Conservation (phyloP, 2,797 vertebrate species). For the Balearica regulorum region DNA sequence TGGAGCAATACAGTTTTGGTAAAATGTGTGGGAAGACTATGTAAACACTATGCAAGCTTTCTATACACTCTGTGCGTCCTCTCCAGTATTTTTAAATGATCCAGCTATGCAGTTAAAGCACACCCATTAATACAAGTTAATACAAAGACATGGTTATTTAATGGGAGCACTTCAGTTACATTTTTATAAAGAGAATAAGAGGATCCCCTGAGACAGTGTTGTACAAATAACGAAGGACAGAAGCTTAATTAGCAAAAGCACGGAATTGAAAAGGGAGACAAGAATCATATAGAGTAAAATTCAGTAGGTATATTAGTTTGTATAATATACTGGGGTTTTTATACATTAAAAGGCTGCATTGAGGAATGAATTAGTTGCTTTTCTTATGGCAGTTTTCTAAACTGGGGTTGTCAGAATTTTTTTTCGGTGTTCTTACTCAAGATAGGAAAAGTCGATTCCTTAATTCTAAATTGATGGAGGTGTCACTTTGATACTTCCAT, state of each 20-base stretch:
- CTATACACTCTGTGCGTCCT: not conserved
- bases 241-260: slow-evolving; percentile 23
- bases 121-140: not conserved
- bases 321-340: not conserved
- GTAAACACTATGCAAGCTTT: slow-evolving; percentile 20
- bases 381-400: slow-evolving; percentile 21
- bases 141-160: not conserved
- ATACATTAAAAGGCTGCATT: not conserved
- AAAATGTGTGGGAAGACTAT: not conserved
- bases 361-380: slow-evolving; percentile 12
- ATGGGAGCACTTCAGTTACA: not conserved
- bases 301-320: not conserved
- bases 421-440: not conserved
- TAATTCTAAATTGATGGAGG: slow-evolving; percentile 42
- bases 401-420: slow-evolving; percentile 37
- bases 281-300: not conserved
- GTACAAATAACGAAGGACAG: slow-evolving; percentile 25
- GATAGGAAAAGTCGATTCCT: slow-evolving; percentile 26
- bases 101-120: not conserved
- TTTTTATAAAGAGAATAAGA: slow-evolving; percentile 18
- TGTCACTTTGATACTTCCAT: slow-evolving; percentile 24
- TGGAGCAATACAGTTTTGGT: not conserved
- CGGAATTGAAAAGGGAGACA: not conserved
- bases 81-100: not conserved
- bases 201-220: not conserved